Evolutionary conservation across 2,888 invertebrate genomes (phyloP), one percentile per base, ranked within the genome.

Genomic region (Cerceris ruficornis): DNA sequence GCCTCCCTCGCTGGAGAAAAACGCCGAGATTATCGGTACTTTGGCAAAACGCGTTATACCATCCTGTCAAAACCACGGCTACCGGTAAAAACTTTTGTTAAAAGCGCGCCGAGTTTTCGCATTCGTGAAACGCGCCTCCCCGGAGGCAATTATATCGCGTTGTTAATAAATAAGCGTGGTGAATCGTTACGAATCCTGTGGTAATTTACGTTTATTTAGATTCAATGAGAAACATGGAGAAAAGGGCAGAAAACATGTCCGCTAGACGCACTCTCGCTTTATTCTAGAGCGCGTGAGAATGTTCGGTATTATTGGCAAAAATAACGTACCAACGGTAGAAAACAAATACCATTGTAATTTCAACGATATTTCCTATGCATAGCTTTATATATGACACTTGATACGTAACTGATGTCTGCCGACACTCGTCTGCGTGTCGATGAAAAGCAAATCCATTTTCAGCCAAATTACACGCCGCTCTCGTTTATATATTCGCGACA

Each of bases 371-470:
- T 72, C 62, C 9, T 8, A 43, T 67, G 49, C 46, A 62, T 55
- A 52, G 76, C 70, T 60, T 70, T 67, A 64, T 75, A 28, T 28
- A 67, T 70, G 76, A 77, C 77, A 76, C 76, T 28, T 71, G 71
- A 77, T 70, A 76, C 77, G 62, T 52, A 15, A 41, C 43, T 41
- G 65, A 69, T 54, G 49, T 49, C 41, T 9, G 54, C 15, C 39
- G 65, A 50, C 72, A 62, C 59, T 54, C 75, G 55, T 69, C 68
- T 17, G 69, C 49, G 57, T 60, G 69, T 72, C 80, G 80, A 82
- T 81, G 75, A 62, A 83, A 83, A 78, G 79, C 71, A 83, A 83
- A 83, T 81, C 74, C 83, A 81, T 78, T 81, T 83, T 83, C 83
- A 74, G 62, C 83, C 78, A 78, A 82, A 83, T 83, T 83, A 81